Base-by-base conservation (phyloP, 1,140 invertebrate genomes). In the Tyrophagus putrescentiae region DNA sequence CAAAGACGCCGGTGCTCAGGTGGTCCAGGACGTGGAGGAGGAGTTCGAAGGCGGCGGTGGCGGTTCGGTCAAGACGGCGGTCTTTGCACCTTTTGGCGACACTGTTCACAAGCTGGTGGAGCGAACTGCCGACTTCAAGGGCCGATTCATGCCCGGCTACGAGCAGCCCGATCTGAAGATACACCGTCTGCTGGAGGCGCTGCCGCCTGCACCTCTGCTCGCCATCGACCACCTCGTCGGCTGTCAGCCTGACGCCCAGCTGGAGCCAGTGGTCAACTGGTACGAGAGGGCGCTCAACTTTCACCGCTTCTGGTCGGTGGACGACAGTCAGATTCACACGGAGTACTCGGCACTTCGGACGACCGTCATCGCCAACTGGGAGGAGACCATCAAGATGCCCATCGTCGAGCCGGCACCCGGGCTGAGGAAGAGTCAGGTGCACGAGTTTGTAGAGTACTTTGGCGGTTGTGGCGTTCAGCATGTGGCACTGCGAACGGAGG, bases 291-390 rank as follows among this genome's bases (percentile, higher is more conserved):
- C 82, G 65, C 74, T 98, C 36, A 82, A 86, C 72, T 98, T 99
- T 70, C 95, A 98, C 73, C 82, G 95, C 68, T 98, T 98, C 72
- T 98, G 95, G 95, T 98, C 94, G 3, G 90, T 98, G 0, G 95
- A 98, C 71, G 95, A 98, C 71, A 82, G 78, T 7, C 91, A 97
- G 72, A 79, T 99, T 4, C 90, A 94, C 71, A 98, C 95, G 0
- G 83, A 98, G 69, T 98, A 85, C 73, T 98, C 95, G 1, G 83
- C 93, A 0, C 77, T 99, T 9, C 80, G 93, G 28, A 98, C 94
- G 0, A 88, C 97, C 64, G 95, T 98, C 0, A 86, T 98, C 78
- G 84, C 88, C 1, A 98, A 98, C 69, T 97, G 82, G 75, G 91
- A 98, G 68, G 95, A 98, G 72, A 98, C 89, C 0, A 84, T 99